Base-by-base conservation (phyloP, 2,888 invertebrate species). In the Hypselothyrea guttata region DNA sequence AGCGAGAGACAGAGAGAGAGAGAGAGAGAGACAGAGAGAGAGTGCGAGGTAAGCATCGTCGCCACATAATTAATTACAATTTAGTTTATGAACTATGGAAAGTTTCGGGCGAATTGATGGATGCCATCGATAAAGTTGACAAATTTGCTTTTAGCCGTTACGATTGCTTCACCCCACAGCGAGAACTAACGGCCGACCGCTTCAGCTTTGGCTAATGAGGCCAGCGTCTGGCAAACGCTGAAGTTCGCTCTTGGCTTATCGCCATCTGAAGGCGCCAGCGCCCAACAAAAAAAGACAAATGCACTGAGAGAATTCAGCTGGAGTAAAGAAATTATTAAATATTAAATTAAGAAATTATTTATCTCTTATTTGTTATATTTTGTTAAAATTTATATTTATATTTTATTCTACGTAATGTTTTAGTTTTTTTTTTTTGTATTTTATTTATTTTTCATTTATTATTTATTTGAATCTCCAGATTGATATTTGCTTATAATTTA, bases 61-160 rank as follows among this genome's bases (percentile, higher is more conserved):
- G 72, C 51, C 78, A 64, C 79, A 79, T 78, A 83, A 78, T 78
- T 78, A 78, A 78, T 78, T 83, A 78, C 76, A 76, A 71, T 83
- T 83, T 74, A 74, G 79, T 76, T 79, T 73, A 82, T 74, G 69
- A 83, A 71, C 79, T 75, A 71, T 65, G 65, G 62, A 58, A 61
- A 64, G 61, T 64, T 46, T 28, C n/a, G 31, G 53, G 47, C 45
- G 61, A 54, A 60, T 63, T 79, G 83, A 78, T 78, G 81, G 58
- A 83, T 83, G 74, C 66, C 53, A 38, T 60, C 66, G 83, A 78
- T 78, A 83, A 78, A 69, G 65, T 69, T 79, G 83, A 78, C 78
- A 78, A 78, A 78, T 83, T 78, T 76, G 65, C 81, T 83, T 76
- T 83, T 83, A 76, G 66, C 71, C 63, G 46, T 46, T 45, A 52